Base-by-base conservation (phyloP, 2,888 invertebrate genomes). In the Creontiades dilutus region DNA sequence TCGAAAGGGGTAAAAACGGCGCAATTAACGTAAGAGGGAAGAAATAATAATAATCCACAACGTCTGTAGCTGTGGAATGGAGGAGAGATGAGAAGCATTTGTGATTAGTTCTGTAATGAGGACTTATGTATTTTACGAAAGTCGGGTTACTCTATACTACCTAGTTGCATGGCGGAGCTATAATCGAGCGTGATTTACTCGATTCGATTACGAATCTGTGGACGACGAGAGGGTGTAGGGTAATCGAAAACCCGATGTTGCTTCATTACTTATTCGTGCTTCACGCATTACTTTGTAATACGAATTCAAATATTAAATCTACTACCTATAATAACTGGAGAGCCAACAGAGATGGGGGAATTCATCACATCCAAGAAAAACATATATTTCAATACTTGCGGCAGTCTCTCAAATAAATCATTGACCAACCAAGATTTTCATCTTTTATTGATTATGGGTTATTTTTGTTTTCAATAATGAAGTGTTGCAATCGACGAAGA, bases 181-280 rank as follows among this genome's bases (percentile, higher is more conserved):
- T 68, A 68, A 68, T 68, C 68, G 23, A 68, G 23, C 27, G 68
- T 68, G 68, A 68, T 68, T 68, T 68, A 68, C 68, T 68, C 68
- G 68, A 68, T 68, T 23, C 68, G 23, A 68, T 68, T 68, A 68
- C 68, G 23, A 68, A 23, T 68, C 68, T 13, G 68, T 12, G 68
- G 68, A 68, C n/a, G 19, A 11, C 19, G 68, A 68, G 68, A 13
- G 68, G 23, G 68, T 68, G 68, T 68, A 13, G 68, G 12, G 68
- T 68, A 68, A 68, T 68, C 68, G 68, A 68, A 68, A 61, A 16
- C 14, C n/a, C 61, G 61, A 61, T 14, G 52, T 5, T 11, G n/a
- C 27, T 68, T 23, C 68, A 68, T 68, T 68, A 68, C 68, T 68
- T 68, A 68, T 68, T 68, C 68, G 68, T 68, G 68, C 68, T 68